These are phyloP conservation scores for Drosophila oshimai DNA, from an alignment of 1,140 invertebrate species.

Conservation along the genomic window DNA sequence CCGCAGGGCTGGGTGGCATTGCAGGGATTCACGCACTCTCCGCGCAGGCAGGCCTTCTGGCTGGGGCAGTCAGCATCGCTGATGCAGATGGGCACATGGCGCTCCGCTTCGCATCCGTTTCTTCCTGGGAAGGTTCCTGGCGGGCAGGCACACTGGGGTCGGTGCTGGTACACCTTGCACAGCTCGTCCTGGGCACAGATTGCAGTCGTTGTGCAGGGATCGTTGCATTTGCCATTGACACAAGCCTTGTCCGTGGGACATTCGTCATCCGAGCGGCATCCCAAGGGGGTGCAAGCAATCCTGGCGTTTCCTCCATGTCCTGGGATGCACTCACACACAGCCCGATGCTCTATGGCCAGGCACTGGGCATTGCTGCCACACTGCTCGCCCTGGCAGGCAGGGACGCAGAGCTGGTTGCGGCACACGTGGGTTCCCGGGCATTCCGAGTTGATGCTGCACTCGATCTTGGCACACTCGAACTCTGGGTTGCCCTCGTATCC, in stretches of 20 bases:
- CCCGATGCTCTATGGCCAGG: constrained; percentile 88
- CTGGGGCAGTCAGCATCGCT: constrained; percentile 92
- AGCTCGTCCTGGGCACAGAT: constrained; percentile 88
- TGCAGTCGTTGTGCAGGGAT: constrained; percentile 87
- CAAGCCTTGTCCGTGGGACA: constrained; percentile 90
- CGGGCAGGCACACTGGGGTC: constrained; percentile 90
- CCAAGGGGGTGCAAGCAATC: constrained; percentile 88
- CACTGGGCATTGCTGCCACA: constrained; percentile 90
- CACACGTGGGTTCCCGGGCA: constrained; percentile 91
- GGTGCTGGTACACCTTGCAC: constrained; percentile 90
- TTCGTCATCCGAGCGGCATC: constrained; percentile 89
- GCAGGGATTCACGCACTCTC: constrained; percentile 93
- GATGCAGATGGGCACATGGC: constrained; percentile 86
- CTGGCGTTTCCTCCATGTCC: constrained; percentile 92
- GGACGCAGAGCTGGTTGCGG: constrained; percentile 90
- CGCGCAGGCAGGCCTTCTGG: constrained; percentile 91
- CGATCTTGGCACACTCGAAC: constrained; percentile 88
- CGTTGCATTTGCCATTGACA: constrained; percentile 90
- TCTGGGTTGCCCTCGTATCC: constrained; percentile 92
- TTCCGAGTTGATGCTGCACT: constrained; percentile 89
- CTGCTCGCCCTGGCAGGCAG: constrained; percentile 88
- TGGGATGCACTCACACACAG: constrained; percentile 90
- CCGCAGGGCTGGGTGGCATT: constrained; percentile 91
- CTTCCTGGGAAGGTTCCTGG: constrained; percentile 88
- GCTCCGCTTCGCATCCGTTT: constrained; percentile 87